Base-by-base conservation (phyloP, 2,888 invertebrate species). In the Eupithecia pulchellata region DNA sequence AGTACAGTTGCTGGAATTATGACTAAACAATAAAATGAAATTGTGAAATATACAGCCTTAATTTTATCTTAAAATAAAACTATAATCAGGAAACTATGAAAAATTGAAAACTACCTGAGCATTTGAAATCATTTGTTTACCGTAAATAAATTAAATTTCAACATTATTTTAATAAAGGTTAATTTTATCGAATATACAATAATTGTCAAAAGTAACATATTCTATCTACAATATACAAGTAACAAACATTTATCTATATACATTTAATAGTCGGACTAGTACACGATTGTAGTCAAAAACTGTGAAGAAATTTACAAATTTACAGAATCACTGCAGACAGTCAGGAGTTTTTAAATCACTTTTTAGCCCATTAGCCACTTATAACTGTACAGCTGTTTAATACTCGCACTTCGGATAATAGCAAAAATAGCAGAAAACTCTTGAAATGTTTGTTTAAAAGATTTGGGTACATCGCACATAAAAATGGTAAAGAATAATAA, bases 211-310 rank as follows among this genome's bases (percentile, higher is more conserved):
- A 90, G 91, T 91, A 93, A 92, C 91, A 92, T 91, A 88, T 87
- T 92, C 93, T 93, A 94, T 94, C 93, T 93, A 94, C 91, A 94
- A 93, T 94, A 92, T 94, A 94, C 93, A 94, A 86, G 90, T 94
- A 93, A 94, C 93, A 93, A 94, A 94, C 91, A 92, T 92, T 91
- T 92, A 93, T 91, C 91, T 94, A 93, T 94, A 85, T 93, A 94
- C 93, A 94, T 88, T 91, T 91, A 91, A 85, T 89, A 91, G 87
- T 91, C 89, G 92, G 94, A 94, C 94, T 94, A 94, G 94, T 93
- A 92, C 88, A 87, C 88, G 84, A 89, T 91, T 83, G 85, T 90
- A 90, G 89, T 91, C 90, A 85, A 92, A 91, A 89, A 87, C 52
- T 81, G 78, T 82, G 82, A 83, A 82, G 79, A 81, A 78, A 79